Percentiles rank a stretch among this genome's conserved stretches.
Evolutionary conservation across 2,888 invertebrate species (phyloP).

Genomic region (Amphipoea lucens): DNA sequence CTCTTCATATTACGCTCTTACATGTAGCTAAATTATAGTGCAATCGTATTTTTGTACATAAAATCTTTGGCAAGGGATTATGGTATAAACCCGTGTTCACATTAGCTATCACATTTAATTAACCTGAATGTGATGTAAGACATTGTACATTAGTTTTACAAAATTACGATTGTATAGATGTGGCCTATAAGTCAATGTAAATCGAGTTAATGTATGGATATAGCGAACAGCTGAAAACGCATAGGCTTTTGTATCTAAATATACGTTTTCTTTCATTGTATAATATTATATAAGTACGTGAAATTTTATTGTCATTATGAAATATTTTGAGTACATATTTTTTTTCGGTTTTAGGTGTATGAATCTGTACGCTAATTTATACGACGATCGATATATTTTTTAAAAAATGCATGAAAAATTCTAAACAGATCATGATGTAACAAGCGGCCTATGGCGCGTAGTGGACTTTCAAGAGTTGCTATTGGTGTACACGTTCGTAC

Average conservation of each 20-base stretch:
- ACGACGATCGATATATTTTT: constrained; percentile 47
- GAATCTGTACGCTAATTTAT: constrained; percentile 60
- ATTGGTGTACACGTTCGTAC: constrained; percentile 58
- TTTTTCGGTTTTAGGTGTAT: constrained; percentile 64
- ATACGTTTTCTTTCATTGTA: constrained; percentile 70
- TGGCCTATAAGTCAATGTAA: constrained; percentile 66
- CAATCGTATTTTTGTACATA: constrained; percentile 61
- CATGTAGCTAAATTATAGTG: constrained; percentile 45
- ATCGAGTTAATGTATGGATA: constrained; percentile 65
- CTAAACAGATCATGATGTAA: constrained; percentile 31
- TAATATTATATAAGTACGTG: constrained; percentile 68
- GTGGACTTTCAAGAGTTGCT: not conserved
- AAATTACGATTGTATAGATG: constrained; percentile 59
- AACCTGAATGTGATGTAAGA: constrained; percentile 30
- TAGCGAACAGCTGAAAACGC: constrained; percentile 64
- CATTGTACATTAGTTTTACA: constrained; percentile 60
- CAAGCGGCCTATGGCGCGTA: constrained; percentile 22
- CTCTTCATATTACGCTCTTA: constrained; percentile 50
- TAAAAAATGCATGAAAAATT: constrained; percentile 35
- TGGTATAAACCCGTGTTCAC: constrained; percentile 21
- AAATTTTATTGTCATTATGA: constrained; percentile 66
- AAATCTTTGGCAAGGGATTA: constrained; percentile 26
- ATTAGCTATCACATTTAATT: constrained; percentile 38
- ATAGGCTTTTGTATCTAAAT: constrained; percentile 70
- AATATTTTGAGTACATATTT: constrained; percentile 70